Evolutionary conservation across 2,888 invertebrate genomes (phyloP), one percentile per base, ranked within the genome.

Genomic region (Apotomis turbidana): DNA sequence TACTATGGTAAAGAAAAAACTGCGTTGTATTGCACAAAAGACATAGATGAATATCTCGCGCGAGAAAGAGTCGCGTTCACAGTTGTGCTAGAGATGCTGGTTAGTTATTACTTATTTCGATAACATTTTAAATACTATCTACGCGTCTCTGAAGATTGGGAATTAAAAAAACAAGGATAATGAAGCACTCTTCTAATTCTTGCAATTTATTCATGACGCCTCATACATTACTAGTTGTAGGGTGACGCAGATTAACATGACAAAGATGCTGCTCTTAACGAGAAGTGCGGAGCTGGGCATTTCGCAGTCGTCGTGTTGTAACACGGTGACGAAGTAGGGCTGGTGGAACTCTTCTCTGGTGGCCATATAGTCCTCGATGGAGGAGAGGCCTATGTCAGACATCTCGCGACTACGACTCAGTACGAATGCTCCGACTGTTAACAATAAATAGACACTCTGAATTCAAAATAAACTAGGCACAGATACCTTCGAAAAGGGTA

Each of bases 381-480:
- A 81, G 0, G 76, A 3, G 0, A 49, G 72, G 0, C 82, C 83
- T 0, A 70, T 67, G 0, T 52, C 36, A 0, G 84, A 71, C 77
- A 91, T 74, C 0, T 78, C 74, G 0, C 90, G 82, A 0, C 77
- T 78, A 4, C 91, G 84, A 73, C 93, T 93, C 5, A 93, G 79
- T 76, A 89, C 90, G 88, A 90, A 90, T 4, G 81, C 88, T 12
- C 85, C 85, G 67, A 93, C 93, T 93, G 82, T 1, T 78, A 68
- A 0, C 9, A n/a, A 58, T 49, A 66, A 70, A 54, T 27, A 27
- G 27, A 27, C 27, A 27, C 27, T 27, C 27, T 27, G 27, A 27
- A 27, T 27, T 27, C 27, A 27, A 27, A 27, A 27, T 27, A 1
- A 1, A 27, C 27, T 27, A 27, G 27, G 27, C 27, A 27, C 27